These are phyloP conservation scores for Malacoctenus gilli DNA, from an alignment of 2,797 vertebrate species.

Conservation along the genomic window DNA sequence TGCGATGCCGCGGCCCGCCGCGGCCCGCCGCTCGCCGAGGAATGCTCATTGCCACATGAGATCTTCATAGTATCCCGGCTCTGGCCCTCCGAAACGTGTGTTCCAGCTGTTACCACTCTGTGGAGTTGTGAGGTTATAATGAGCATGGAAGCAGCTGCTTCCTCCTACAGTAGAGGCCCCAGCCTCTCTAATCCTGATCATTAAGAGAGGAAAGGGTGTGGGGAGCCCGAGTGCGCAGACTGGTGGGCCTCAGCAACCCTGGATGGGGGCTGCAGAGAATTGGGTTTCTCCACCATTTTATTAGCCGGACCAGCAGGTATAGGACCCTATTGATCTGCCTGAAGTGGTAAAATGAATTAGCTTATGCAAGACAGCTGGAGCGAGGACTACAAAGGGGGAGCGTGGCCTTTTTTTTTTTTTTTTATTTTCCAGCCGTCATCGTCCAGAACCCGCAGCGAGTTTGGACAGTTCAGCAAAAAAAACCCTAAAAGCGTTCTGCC, in stretches of 20 bases:
- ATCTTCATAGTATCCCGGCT: slow-evolving; percentile 63
- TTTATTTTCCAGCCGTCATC: not conserved
- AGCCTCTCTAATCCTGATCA: slow-evolving; percentile 82
- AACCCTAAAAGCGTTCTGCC: slow-evolving; percentile 15
- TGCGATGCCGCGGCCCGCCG: slow-evolving; percentile 54
- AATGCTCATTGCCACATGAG: slow-evolving; percentile 76
- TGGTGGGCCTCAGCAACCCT: slow-evolving; percentile 69
- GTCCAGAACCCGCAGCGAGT: slow-evolving; percentile 31
- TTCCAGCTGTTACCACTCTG: slow-evolving; percentile 81
- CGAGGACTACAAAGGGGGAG: slow-evolving; percentile 52
- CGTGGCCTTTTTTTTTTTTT: slow-evolving; percentile 1
- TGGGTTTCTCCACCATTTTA: slow-evolving; percentile 74
- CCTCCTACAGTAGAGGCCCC: slow-evolving; percentile 81
- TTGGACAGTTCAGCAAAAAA: slow-evolving; percentile 49
- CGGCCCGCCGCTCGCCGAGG: slow-evolving; percentile 57
- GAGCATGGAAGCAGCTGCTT: slow-evolving; percentile 84
- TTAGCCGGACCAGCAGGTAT: slow-evolving; percentile 69
- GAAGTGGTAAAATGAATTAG: slow-evolving; percentile 71
- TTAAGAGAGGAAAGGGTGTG: slow-evolving; percentile 79
- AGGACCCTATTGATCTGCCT: slow-evolving; percentile 72
- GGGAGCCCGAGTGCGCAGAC: slow-evolving; percentile 58
- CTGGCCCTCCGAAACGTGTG: slow-evolving; percentile 76
- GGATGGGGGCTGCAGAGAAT: slow-evolving; percentile 66
- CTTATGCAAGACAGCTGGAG: slow-evolving; percentile 67
- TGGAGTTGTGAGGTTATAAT: slow-evolving; percentile 82